Conservation (phyloP, 2,797 vertebrate genomes). For the Sarcophilus harrisii region DNA sequence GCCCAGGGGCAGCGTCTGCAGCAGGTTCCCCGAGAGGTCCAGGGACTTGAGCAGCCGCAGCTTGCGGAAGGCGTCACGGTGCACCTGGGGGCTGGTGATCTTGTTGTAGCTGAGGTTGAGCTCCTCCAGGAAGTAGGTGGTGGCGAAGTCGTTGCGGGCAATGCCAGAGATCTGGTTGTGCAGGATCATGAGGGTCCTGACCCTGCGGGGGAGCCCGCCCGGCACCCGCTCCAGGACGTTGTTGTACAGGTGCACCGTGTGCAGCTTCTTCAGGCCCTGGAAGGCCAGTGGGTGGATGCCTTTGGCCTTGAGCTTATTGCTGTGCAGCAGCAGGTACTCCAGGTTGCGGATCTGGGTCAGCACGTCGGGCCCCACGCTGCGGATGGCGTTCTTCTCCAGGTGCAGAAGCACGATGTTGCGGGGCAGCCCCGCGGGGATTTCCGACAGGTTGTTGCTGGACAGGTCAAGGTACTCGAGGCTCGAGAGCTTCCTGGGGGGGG, state of each 20-base stretch:
- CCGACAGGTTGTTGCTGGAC: slow-evolving; percentile 96
- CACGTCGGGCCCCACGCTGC: slow-evolving; percentile 89
- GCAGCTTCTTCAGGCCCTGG: slow-evolving; percentile 96
- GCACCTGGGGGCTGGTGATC: slow-evolving; percentile 90
- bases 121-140: slow-evolving; percentile 94
- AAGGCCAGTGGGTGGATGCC: slow-evolving; percentile 94
- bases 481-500: slow-evolving; percentile 87
- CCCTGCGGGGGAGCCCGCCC: slow-evolving; percentile 92
- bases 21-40: slow-evolving; percentile 94
- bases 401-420: slow-evolving; percentile 95
- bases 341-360: slow-evolving; percentile 92
- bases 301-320: slow-evolving; percentile 93
- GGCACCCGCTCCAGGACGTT: slow-evolving; percentile 95
- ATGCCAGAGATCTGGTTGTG: slow-evolving; percentile 95
- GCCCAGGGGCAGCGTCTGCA: slow-evolving; percentile 89
- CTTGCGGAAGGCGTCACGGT: slow-evolving; percentile 96
- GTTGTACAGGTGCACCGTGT: slow-evolving; percentile 98
- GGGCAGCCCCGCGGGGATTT: slow-evolving; percentile 94
- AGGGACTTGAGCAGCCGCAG: slow-evolving; percentile 92
- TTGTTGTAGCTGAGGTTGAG: slow-evolving; percentile 99
- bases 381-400: slow-evolving; percentile 96
- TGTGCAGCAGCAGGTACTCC: slow-evolving; percentile 97
- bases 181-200: slow-evolving; percentile 96
- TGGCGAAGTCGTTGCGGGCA: slow-evolving; percentile 92
- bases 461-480: slow-evolving; percentile 96